Conservation (phyloP, 1,140 invertebrate genomes). For the Achatina immaculata region DNA sequence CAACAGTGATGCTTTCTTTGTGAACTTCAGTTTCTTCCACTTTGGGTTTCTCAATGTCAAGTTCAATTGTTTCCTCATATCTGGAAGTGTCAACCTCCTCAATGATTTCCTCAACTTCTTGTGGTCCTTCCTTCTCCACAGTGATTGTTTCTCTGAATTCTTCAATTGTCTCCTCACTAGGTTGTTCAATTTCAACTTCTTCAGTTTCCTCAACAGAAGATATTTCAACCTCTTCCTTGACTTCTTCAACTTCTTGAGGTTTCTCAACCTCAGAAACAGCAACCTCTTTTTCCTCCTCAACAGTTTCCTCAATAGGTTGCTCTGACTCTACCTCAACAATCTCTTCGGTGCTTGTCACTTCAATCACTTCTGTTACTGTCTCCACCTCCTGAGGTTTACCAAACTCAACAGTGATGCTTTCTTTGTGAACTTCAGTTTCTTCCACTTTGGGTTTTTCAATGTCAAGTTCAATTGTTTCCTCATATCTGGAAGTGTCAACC, state of each 20-base stretch:
- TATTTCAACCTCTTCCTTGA: constrained; percentile 31
- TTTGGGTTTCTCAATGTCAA: too few relatives aligned
- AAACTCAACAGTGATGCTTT: constrained; percentile 26
- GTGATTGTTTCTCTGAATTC: neutral
- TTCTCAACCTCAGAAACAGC: constrained; percentile 3
- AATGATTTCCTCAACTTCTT: constrained; percentile 16
- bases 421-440: constrained; percentile 17
- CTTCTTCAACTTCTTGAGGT: constrained; percentile 41
- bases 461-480: constrained; percentile 35
- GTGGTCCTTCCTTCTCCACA: constrained; percentile 40
- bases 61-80: too few relatives aligned
- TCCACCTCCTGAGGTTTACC: constrained; percentile 38
- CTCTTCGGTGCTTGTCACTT: constrained; percentile 2
- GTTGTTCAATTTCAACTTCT: constrained; percentile 34
- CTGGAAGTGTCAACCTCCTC: constrained; percentile 24
- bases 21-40: too few relatives aligned
- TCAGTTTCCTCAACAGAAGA: constrained; percentile 28
- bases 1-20: too few relatives aligned
- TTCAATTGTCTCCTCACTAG: neutral
- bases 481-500: constrained; percentile 33
- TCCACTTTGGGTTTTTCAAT: constrained; percentile 28
- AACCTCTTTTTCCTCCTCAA: constrained; percentile 32
- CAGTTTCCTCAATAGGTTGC: constrained; percentile 13
- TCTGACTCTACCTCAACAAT: constrained; percentile 20
- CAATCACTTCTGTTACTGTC: constrained; percentile 33